Base-by-base conservation (phyloP, 92 coral and sea anemone species). In the Phenganax stokvisi region DNA sequence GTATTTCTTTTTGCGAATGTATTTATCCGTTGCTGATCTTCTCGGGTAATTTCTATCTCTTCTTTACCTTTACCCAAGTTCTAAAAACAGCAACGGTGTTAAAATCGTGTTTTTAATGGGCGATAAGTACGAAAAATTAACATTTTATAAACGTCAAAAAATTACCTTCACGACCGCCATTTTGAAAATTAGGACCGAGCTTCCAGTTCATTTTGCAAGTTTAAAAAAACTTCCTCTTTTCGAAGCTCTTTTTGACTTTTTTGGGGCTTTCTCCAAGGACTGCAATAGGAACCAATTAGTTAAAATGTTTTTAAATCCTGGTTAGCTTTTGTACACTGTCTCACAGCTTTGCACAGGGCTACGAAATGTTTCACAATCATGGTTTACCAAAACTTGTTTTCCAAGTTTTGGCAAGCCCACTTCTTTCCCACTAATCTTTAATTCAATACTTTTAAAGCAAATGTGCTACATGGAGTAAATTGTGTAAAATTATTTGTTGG, bases 11-110 rank as follows among this genome's bases (percentile, higher is more conserved):
- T 91, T 51, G 98, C 98, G 76, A 93, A 93, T 0, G 92, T 93
- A 84, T 93, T 93, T 58, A 93, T 93, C 72, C 86, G 87, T 68
- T 93, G 94, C 75, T 93, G 98, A 61, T 93, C 98, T 85, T 93
- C 98, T 70, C 89, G 84, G 12, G 97, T 93, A 47, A 93, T 90
- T 37, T 93, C 89, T 51, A 92, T 91, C 44, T 93, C 98, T 72
- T 93, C 96, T 54, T 86, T 89, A 37, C 91, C 92, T 74, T 74
- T 74, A n/a, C 61, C 55, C 54, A 76, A 28, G 81, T 76, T 59
- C 81, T 76, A 25, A 25, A 76, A 76, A 64, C 30, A n/a, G 51
- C 0, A 76, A 29, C 47, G 12, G 27, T 10, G 51, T 20, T 56
- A 13, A 11, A 64, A 27, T n/a, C 29, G 11, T 47, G 51, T 53